phyloP scores from a whole-genome alignment of 2,113 vertebrate genomes.

The Prionailurus viverrinus region DNA sequence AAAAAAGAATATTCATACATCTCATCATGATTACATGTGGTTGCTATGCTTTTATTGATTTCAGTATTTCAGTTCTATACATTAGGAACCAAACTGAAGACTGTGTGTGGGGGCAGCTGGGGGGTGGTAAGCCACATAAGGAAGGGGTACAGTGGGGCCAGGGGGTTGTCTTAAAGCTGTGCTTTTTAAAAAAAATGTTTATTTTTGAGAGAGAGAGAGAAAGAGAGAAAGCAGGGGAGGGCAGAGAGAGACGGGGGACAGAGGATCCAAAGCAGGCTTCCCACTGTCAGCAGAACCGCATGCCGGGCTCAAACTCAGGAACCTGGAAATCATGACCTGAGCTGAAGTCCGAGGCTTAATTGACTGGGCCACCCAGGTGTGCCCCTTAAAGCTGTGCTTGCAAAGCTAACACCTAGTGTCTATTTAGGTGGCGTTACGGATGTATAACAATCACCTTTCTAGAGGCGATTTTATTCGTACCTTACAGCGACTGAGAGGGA shows the following conservation, averaged over 20 bases:
- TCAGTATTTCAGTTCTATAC: slow-evolving; percentile 21
- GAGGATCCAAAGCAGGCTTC: too few species aligned
- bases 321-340: too few species aligned
- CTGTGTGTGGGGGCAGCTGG: neutral
- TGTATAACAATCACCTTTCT: slow-evolving; percentile 2
- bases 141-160: neutral
- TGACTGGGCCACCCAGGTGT: too few species aligned
- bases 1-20: neutral
- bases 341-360: too few species aligned
- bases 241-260: too few species aligned
- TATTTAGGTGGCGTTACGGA: slow-evolving; percentile 22
- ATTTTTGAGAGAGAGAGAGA: too few species aligned
- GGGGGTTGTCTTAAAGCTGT: neutral
- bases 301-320: too few species aligned
- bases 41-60: neutral
- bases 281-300: too few species aligned
- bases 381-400: neutral
- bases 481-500: neutral
- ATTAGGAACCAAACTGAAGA: neutral
- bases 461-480: slow-evolving; percentile 43
- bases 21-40: neutral
- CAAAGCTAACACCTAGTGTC: neutral
- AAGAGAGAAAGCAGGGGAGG: too few species aligned
- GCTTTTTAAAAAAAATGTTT: neutral
- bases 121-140: neutral